These are phyloP conservation scores for Drosophila santomea DNA, from an alignment of 1,140 invertebrate species.

Conservation along the genomic window DNA sequence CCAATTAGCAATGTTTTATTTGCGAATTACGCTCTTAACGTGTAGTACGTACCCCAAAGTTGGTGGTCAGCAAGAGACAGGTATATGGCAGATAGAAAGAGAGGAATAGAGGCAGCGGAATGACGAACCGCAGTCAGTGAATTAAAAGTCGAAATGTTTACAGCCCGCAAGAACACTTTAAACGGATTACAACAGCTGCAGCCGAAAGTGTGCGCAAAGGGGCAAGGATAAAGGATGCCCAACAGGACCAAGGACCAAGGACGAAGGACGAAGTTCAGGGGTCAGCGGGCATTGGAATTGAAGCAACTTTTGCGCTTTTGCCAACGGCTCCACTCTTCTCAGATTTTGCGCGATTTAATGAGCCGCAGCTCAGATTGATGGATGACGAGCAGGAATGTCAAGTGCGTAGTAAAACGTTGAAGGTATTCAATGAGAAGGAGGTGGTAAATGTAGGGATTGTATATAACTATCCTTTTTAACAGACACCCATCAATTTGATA, in stretches of 20 bases:
- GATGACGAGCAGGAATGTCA: slow-evolving; percentile 29
- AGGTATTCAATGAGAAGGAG: slow-evolving; percentile 7
- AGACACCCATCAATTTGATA: no score
- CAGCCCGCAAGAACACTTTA: slow-evolving; percentile 60
- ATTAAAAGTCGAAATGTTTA: slow-evolving; percentile 65
- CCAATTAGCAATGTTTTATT: slow-evolving; percentile 38
- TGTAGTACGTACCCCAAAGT: slow-evolving; percentile 15
- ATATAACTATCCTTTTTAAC: no score
- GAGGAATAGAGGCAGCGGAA: not conserved
- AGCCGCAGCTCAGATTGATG: slow-evolving; percentile 49
- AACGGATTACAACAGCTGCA: slow-evolving; percentile 53
- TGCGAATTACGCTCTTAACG: slow-evolving; percentile 30
- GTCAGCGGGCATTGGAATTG: slow-evolving; percentile 9
- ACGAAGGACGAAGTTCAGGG: not conserved
- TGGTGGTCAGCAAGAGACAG: slow-evolving; percentile 18
- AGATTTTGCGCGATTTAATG: slow-evolving; percentile 39
- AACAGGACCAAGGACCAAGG: not conserved
- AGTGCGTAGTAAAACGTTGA: slow-evolving; percentile 1
- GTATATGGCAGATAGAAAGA: not conserved
- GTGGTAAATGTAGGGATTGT: no score
- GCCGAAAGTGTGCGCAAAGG: slow-evolving; percentile 1
- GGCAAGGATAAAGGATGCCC: slow-evolving; percentile 1
- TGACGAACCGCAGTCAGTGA: slow-evolving; percentile 33
- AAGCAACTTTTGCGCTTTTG: slow-evolving; percentile 15
- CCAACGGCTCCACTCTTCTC: slow-evolving; percentile 9